Evolutionary conservation across 2,113 vertebrate species (phyloP).

Genomic region (Eurypyga helias): DNA sequence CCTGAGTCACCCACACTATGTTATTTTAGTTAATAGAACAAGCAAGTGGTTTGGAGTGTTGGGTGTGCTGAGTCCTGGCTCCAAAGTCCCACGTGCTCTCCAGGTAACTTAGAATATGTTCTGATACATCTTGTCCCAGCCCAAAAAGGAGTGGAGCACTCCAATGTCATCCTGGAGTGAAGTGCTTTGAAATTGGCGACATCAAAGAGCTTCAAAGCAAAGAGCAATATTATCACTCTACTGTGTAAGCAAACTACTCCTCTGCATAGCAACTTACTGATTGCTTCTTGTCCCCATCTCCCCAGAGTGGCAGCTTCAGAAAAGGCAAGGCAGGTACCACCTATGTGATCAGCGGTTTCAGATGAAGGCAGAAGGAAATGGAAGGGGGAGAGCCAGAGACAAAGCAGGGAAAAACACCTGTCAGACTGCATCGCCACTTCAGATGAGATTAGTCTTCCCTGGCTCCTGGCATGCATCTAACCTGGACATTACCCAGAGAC

Average conservation of each 20-base stretch:
- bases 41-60: background rate
- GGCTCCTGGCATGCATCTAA: background rate
- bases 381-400: background rate
- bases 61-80: rapidly evolving
- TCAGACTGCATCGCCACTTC: background rate
- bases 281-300: background rate
- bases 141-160: background rate
- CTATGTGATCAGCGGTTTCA: background rate
- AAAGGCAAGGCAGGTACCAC: background rate
- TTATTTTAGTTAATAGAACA: background rate
- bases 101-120: background rate
- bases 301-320: background rate
- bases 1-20: rapidly evolving
- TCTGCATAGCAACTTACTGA: background rate
- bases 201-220: background rate
- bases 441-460: background rate
- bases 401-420: background rate
- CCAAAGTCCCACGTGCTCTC: background rate
- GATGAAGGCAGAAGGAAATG: background rate
- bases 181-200: background rate
- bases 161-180: background rate
- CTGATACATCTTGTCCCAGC: background rate
- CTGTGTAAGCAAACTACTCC: background rate
- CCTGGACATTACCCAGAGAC: background rate
- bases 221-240: background rate